These are phyloP conservation scores for Lophotis ruficrista DNA, from an alignment of 2,113 vertebrate genomes.

Conservation along the genomic window DNA sequence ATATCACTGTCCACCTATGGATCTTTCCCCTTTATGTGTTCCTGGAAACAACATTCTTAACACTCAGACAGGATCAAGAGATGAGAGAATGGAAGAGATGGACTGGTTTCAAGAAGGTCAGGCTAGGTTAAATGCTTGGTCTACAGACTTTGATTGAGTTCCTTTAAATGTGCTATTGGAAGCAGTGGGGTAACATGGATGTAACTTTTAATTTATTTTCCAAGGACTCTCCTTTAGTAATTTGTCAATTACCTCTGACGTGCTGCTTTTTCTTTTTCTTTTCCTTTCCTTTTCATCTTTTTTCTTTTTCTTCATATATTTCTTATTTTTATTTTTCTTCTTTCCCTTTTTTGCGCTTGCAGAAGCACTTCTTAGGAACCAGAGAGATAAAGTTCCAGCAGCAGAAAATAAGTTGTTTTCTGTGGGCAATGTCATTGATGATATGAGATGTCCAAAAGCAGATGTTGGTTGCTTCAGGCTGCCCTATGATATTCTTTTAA, in stretches of 20 bases:
- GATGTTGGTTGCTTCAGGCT: constrained; percentile 28
- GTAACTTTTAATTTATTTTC: neutral
- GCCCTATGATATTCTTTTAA: neutral
- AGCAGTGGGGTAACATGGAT: neutral
- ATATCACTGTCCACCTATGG: neutral
- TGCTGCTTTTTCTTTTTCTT: too few relatives aligned
- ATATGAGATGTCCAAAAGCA: constrained; percentile 1
- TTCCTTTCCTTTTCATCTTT: too few relatives aligned
- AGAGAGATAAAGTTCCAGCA: neutral
- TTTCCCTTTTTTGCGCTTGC: neutral
- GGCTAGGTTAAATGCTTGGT: neutral
- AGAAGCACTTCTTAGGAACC: neutral
- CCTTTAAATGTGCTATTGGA: neutral
- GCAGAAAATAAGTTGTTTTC: neutral
- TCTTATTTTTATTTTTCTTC: neutral
- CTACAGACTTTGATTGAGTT: neutral
- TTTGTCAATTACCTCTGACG: neutral
- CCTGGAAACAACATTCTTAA: neutral
- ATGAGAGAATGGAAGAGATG: neutral
- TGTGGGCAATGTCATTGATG: neutral
- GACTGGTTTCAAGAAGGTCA: neutral
- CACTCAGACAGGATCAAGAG: neutral
- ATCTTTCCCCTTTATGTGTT: neutral
- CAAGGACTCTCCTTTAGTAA: neutral
- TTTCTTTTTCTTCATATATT: neutral